Base-by-base conservation (phyloP, 2,797 vertebrate species). In the Microctenopoma stevenorrisi region DNA sequence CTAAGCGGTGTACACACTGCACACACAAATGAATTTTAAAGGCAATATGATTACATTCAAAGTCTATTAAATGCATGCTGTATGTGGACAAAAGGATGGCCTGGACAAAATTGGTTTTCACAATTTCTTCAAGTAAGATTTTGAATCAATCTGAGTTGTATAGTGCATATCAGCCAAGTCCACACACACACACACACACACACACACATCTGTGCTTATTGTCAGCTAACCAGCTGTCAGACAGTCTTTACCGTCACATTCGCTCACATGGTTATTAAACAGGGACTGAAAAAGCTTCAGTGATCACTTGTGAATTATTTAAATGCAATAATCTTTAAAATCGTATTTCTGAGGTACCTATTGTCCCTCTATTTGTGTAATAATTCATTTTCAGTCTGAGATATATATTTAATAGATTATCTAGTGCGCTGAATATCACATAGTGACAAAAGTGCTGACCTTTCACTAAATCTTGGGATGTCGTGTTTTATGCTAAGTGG, bases 391-490 rank as follows among this genome's bases (percentile, higher is more conserved):
- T 12, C 40, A 42, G 33, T 10, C 25, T 65, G 8, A 49, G 11
- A 44, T 25, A 43, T 5, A 1, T 53, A 14, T 43, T 38, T 61
- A 7, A 28, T 40, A 14, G 13, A 10, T 16, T 4, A 30, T 12
- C 22, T 63, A 26, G 15, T 25, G 58, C 42, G 47, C 33, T 57
- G 28, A 18, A 72, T 54, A 66, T 62, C 43, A 43, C 14, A 22
- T 22, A 22, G 22, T 22, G 22, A 22, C 22, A 22, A 22, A 22
- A 22, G 22, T 22, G 22, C 22, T 22, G 22, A 22, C 22, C 22
- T n/a, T 40, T 9, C 6, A 18, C 3, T 40, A 4, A 61, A 13
- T 12, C 35, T 16, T 43, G 42, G 42, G 42, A 43, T 43, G 15
- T 14, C 5, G 5, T 43, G 37, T 6, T 43, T 22, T 2, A 43